Percentiles rank a stretch among this genome's conserved stretches.
Evolutionary conservation across 2,797 vertebrate genomes (phyloP).

Genomic region (Semotilus atromaculatus): DNA sequence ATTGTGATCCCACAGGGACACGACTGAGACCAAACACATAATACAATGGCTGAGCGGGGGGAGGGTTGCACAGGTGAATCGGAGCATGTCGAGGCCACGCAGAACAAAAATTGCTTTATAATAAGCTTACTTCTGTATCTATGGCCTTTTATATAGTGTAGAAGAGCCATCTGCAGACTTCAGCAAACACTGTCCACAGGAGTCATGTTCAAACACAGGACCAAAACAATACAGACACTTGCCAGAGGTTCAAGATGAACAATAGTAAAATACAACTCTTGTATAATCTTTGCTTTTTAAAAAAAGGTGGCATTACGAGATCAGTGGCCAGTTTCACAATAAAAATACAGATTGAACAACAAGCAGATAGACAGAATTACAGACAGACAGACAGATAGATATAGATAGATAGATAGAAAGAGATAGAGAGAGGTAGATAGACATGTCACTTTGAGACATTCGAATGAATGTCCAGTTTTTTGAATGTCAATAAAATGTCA

Average conservation of each 20-base stretch:
- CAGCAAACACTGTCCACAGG: conserved; percentile 65
- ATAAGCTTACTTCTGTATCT: conserved; percentile 51
- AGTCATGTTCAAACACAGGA: conserved; percentile 66
- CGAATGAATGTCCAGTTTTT: too few species aligned
- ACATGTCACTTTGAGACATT: too few species aligned
- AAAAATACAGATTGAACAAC: too few species aligned
- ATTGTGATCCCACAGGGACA: conserved; percentile 28
- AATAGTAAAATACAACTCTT: conserved; percentile 35
- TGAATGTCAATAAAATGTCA: too few species aligned
- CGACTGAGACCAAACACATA: conserved; percentile 37
- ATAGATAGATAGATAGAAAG: too few species aligned
- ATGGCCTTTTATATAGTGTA: conserved; percentile 63
- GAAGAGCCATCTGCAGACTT: conserved; percentile 65
- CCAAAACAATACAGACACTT: conserved; percentile 40
- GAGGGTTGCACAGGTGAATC: conserved; percentile 28
- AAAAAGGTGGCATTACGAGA: not conserved
- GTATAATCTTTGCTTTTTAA: conserved; percentile 37
- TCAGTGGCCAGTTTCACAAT: not conserved
- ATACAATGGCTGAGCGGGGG: conserved; percentile 32
- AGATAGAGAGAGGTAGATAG: too few species aligned
- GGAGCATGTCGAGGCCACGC: conserved; percentile 47
- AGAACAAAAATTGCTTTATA: conserved; percentile 56
- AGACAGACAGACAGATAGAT: too few species aligned
- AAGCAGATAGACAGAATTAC: too few species aligned
- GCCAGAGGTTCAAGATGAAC: conserved; percentile 8